These are phyloP conservation scores for Argyresthia goedartella DNA, from an alignment of 2,888 invertebrate genomes.

Conservation along the genomic window DNA sequence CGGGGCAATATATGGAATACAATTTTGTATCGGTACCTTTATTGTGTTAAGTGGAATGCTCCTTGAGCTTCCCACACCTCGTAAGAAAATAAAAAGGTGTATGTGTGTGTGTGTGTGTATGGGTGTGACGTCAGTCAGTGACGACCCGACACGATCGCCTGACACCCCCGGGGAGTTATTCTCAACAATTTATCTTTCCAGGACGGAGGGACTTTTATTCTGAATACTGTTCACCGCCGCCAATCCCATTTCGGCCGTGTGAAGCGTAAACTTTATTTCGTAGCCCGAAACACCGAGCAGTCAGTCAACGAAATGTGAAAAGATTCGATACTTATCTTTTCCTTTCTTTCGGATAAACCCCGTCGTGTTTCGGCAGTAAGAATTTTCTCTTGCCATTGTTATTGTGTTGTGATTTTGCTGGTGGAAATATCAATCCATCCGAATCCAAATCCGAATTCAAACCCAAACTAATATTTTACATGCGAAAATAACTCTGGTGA, in stretches of 20 bases:
- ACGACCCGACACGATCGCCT: not conserved
- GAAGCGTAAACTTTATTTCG: conserved; percentile 20
- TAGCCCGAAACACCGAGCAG: conserved; percentile 15
- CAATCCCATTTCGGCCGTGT: conserved; percentile 19
- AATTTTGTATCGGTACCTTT: too few relatives aligned
- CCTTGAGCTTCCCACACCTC: too few relatives aligned
- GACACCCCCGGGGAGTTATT: conserved; percentile 22
- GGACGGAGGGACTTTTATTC: conserved; percentile 24
- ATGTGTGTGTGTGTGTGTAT: too few relatives aligned
- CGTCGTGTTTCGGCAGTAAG: conserved; percentile 7
- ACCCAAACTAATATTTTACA: too few relatives aligned
- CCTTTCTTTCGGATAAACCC: conserved; percentile 13
- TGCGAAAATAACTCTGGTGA: too few relatives aligned
- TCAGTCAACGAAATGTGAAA: conserved; percentile 25
- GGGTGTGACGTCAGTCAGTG: not conserved
- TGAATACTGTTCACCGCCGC: conserved; percentile 18
- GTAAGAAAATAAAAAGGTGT: too few relatives aligned
- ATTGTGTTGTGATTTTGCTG: too few relatives aligned
- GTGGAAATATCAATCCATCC: too few relatives aligned
- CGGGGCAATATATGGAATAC: too few relatives aligned
- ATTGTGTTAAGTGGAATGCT: too few relatives aligned
- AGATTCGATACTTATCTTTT: conserved; percentile 17
- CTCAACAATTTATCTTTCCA: conserved; percentile 28
- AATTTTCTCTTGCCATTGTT: not conserved
- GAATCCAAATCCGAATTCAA: too few relatives aligned